Percentiles rank a stretch among this genome's conserved stretches.
Conservation (phyloP, 2,113 vertebrate genomes). For the Parus major region DNA sequence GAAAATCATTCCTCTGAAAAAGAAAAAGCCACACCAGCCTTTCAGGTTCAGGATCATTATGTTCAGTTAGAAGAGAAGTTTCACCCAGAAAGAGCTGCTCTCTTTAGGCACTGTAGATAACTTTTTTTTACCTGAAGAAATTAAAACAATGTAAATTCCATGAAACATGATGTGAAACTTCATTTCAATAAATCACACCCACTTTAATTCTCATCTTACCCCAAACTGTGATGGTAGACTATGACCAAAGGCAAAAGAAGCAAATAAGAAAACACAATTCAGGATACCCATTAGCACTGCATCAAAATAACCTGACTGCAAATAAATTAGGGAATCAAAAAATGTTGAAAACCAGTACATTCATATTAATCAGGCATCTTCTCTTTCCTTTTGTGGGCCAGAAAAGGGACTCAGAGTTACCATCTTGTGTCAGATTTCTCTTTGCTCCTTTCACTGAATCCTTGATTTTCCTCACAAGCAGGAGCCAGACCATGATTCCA, state of each 20-base stretch:
- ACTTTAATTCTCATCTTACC: background rate
- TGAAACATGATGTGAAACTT: background rate
- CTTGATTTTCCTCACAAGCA: background rate
- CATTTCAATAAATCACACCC: background rate
- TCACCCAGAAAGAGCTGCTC: background rate
- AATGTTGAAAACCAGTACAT: background rate
- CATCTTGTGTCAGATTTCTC: background rate
- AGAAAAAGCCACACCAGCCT: background rate
- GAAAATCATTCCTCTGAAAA: conserved; percentile 27
- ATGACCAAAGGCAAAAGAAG: background rate
- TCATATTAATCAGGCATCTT: background rate
- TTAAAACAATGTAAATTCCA: background rate
- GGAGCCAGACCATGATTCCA: background rate
- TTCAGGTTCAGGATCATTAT: background rate
- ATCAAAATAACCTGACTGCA: background rate
- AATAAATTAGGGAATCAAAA: background rate
- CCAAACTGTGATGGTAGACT: background rate
- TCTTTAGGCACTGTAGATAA: background rate
- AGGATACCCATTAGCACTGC: background rate
- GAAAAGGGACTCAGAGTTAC: background rate
- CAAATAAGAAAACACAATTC: background rate
- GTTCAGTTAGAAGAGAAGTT: background rate
- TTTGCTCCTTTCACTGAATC: background rate
- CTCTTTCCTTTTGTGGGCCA: background rate
- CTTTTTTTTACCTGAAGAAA: background rate